These are phyloP conservation scores for Coenonympha glycerion DNA, from an alignment of 2,888 invertebrate genomes.

Conservation along the genomic window DNA sequence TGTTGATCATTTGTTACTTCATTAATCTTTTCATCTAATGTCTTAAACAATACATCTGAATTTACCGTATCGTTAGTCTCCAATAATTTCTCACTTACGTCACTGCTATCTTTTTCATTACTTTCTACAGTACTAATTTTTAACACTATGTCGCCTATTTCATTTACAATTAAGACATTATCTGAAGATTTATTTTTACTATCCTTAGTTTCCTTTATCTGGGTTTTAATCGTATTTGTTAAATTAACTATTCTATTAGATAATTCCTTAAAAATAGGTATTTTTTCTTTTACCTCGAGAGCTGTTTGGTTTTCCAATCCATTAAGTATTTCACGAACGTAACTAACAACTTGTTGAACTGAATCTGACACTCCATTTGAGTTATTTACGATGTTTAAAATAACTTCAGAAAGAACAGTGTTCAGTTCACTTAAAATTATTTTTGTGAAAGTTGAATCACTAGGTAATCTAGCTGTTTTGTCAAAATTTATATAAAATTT, in stretches of 20 bases:
- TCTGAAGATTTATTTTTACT: neutral
- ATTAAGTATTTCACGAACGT: conserved; percentile 34
- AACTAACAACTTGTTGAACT: conserved; percentile 31
- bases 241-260: conserved; percentile 36
- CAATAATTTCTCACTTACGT: neutral
- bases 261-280: conserved; percentile 57
- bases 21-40: no score
- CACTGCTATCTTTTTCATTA: no score
- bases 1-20: no score
- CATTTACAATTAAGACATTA: neutral
- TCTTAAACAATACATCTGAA: no score
- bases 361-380: conserved; percentile 30
- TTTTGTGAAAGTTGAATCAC: conserved; percentile 61
- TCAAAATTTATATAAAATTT: conserved; percentile 69
- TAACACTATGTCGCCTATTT: neutral
- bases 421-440: conserved; percentile 55
- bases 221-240: conserved; percentile 25
- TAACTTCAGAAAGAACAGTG: conserved; percentile 36
- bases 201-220: conserved; percentile 4
- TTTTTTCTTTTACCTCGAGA: conserved; percentile 63
- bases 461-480: conserved; percentile 65
- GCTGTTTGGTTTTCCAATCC: conserved; percentile 45
- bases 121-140: neutral
- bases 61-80: no score
- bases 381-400: conserved; percentile 32